These are phyloP conservation scores for Muscicapa striata DNA, from an alignment of 2,797 vertebrate species.

Conservation along the genomic window DNA sequence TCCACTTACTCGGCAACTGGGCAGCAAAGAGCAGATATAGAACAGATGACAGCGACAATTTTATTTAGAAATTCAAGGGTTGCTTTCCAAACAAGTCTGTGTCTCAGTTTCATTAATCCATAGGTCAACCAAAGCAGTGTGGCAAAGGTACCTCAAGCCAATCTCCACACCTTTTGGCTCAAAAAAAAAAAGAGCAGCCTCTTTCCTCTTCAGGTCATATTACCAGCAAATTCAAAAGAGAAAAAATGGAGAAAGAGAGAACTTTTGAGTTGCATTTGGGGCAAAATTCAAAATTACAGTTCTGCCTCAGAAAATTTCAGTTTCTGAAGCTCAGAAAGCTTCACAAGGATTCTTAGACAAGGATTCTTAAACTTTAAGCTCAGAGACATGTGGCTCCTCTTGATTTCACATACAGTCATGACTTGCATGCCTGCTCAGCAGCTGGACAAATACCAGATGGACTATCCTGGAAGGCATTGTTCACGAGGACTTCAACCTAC, in stretches of 20 bases:
- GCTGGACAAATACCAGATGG: neutral
- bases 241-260: neutral
- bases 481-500: neutral
- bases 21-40: neutral
- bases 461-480: neutral
- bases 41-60: neutral
- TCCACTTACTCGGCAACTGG: neutral
- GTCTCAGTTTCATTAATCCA: neutral
- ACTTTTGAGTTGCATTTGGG: neutral
- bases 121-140: neutral
- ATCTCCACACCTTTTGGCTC: neutral
- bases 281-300: neutral
- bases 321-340: neutral
- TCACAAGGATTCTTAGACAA: neutral
- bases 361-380: neutral
- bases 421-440: neutral
- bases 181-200: neutral
- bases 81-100: neutral
- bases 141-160: neutral
- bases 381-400: neutral
- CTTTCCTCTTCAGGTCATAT: neutral
- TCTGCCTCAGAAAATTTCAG: neutral
- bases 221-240: neutral
- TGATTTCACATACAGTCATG: neutral
- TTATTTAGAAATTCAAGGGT: neutral